A percentile compares a stretch with the other conserved stretches of the same genome.
Conservation (phyloP, 2,888 invertebrate species). For the Aradus depressus region DNA sequence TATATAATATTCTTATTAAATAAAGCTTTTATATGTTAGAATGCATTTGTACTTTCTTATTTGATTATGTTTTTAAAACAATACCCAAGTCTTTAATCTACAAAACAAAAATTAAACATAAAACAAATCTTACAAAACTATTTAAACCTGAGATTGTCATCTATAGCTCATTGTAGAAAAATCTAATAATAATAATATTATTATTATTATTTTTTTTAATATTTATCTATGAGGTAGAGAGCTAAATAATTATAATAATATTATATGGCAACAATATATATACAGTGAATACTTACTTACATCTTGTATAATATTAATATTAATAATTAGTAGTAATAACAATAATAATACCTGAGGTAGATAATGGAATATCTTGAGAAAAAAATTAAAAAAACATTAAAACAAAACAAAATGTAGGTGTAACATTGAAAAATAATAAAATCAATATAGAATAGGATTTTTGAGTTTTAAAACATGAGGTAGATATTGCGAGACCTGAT, state of each 20-base stretch:
- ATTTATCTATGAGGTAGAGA: slow-evolving; percentile 26
- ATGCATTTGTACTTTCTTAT: slow-evolving; percentile 15
- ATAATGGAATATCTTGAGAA: slow-evolving; percentile 23
- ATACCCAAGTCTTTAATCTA: slow-evolving; percentile 15
- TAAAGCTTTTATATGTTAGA: slow-evolving; percentile 16
- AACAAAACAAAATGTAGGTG: neutral
- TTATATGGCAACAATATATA: slow-evolving; percentile 24
- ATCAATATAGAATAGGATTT: neutral
- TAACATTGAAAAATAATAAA: neutral
- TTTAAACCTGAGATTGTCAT: slow-evolving; percentile 25
- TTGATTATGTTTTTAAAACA: slow-evolving; percentile 16
- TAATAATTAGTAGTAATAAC: slow-evolving; percentile 2
- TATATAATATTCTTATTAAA: slow-evolving; percentile 11
- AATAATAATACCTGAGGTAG: slow-evolving; percentile 26
- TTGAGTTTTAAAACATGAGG: neutral
- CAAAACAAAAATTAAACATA: slow-evolving; percentile 15
- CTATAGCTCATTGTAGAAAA: slow-evolving; percentile 23
- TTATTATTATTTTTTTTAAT: slow-evolving; percentile 20
- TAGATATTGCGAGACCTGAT: neutral
- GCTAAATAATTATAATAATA: slow-evolving; percentile 24
- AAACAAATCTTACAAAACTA: slow-evolving; percentile 18
- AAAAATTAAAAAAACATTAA: neutral
- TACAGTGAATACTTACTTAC: slow-evolving; percentile 18
- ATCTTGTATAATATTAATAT: slow-evolving; percentile 10
- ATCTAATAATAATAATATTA: slow-evolving; percentile 17